phyloP scores from a whole-genome alignment of 2,113 vertebrate genomes.

The Tenrec ecaudatus region DNA sequence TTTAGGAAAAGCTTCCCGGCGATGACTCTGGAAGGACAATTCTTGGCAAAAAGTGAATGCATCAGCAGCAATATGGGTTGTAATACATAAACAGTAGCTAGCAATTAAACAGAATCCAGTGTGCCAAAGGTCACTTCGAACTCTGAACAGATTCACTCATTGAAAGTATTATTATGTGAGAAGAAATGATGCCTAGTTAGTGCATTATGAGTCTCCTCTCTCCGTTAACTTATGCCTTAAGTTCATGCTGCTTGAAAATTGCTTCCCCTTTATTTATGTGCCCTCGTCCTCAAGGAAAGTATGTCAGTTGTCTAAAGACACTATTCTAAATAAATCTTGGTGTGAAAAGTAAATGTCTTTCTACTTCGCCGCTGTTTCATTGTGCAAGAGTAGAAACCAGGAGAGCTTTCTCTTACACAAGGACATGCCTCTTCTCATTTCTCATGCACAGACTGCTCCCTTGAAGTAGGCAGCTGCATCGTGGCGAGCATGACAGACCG shows the following conservation, averaged over 20 bases:
- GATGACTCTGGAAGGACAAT: no score
- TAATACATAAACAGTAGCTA: no score
- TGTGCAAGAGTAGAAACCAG: neutral
- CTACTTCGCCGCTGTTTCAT: neutral
- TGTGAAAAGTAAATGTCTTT: neutral
- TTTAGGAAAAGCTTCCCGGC: no score
- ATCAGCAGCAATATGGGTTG: no score
- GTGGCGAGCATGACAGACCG: slow-evolving; percentile 52
- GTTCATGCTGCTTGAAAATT: slow-evolving; percentile 4
- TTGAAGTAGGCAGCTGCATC: slow-evolving; percentile 19
- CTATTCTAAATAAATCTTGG: neutral
- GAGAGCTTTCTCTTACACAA: slow-evolving; percentile 17
- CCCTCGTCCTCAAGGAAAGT: neutral
- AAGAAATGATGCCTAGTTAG: slow-evolving; percentile 3
- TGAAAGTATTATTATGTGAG: slow-evolving; percentile 51
- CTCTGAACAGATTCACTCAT: slow-evolving; percentile 15
- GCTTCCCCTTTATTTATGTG: neutral
- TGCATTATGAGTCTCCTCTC: neutral
- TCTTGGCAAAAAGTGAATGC: no score
- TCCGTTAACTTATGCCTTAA: neutral
- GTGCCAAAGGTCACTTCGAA: neutral
- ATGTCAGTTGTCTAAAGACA: neutral
- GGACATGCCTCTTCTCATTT: slow-evolving; percentile 14
- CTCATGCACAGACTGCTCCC: neutral
- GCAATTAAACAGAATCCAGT: neutral